A percentile compares a stretch with the other conserved stretches of the same genome.
phyloP scores from a whole-genome alignment of 1,140 invertebrate genomes.

The Caenorhabditis tropicalis region DNA sequence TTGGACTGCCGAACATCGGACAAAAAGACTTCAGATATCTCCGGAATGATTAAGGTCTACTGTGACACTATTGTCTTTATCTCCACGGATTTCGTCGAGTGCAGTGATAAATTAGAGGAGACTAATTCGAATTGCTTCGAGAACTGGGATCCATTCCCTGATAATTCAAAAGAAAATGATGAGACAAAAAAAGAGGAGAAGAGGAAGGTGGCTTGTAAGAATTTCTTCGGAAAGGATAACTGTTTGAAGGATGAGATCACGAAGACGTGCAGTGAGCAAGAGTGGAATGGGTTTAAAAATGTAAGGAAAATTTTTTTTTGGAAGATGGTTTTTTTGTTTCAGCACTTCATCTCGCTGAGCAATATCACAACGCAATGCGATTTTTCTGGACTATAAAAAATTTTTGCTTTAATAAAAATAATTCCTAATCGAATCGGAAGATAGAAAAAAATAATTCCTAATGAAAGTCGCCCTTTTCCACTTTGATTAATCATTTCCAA shows the following conservation, averaged over 20 bases:
- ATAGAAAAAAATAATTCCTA: too few species aligned
- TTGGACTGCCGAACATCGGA: neutral
- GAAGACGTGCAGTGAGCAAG: neutral
- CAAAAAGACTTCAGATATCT: neutral
- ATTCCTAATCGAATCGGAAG: too few species aligned
- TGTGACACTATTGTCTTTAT: constrained; percentile 1
- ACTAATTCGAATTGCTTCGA: neutral
- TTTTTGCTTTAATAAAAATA: neutral
- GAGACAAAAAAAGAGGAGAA: neutral
- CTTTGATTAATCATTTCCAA: too few species aligned
- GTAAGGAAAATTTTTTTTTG: neutral
- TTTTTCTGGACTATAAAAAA: neutral
- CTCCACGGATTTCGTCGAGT: neutral
- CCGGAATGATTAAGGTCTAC: neutral
- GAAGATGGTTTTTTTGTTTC: neutral
- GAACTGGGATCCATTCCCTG: neutral
- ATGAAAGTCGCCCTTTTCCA: too few species aligned
- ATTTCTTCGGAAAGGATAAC: constrained; percentile 5
- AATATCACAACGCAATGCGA: neutral
- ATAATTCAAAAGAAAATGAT: neutral
- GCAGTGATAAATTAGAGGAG: constrained; percentile 6
- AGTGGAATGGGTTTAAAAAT: neutral
- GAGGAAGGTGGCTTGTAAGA: neutral
- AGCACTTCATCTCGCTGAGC: constrained; percentile 13
- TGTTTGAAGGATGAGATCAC: neutral